phyloP scores from a whole-genome alignment of 2,113 vertebrate genomes.

The Pristiophorus japonicus region DNA sequence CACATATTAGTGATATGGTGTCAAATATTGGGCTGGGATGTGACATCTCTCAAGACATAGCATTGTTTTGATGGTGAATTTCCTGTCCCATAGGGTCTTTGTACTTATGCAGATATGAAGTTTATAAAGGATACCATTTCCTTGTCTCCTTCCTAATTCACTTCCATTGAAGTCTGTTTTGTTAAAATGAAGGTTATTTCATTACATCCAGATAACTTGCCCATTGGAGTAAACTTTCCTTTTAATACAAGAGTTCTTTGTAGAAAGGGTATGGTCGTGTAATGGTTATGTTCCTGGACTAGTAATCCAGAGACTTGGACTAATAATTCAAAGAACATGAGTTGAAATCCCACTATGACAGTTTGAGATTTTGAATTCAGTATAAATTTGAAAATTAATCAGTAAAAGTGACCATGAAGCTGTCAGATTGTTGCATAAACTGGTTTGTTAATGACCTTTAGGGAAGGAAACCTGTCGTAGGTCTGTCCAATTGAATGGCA shows the following conservation, averaged over 20 bases:
- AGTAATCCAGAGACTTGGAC: too few species aligned
- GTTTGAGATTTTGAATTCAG: neutral
- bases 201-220: neutral
- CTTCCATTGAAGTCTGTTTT: neutral
- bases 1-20: neutral
- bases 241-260: neutral
- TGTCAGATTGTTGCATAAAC: neutral
- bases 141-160: neutral
- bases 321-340: too few species aligned
- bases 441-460: neutral
- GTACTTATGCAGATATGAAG: neutral
- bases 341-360: neutral
- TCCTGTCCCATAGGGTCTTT: neutral
- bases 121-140: neutral
- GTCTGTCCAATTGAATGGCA: neutral
- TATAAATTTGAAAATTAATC: neutral
- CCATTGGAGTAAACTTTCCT: neutral
- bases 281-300: neutral
- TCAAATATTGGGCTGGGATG: neutral
- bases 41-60: neutral
- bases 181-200: neutral
- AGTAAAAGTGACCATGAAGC: neutral
- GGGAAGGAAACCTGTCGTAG: neutral
- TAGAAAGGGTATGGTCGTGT: neutral
- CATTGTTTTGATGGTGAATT: neutral